These are phyloP conservation scores for Muricea muricata DNA, from an alignment of 92 coral and sea anemone species.

Conservation along the genomic window DNA sequence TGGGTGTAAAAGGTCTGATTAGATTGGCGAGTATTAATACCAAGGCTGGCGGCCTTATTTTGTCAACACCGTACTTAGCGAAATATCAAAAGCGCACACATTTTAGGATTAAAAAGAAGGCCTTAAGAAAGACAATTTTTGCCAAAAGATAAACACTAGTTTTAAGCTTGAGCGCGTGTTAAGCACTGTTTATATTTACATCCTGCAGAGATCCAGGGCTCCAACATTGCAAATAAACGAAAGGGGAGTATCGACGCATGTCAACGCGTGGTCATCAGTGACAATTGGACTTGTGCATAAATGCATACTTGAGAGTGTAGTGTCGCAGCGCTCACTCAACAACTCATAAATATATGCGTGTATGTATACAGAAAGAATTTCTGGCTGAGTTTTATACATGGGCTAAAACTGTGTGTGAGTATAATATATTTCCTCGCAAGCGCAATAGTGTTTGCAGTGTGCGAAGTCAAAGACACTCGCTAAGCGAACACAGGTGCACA, in stretches of 20 bases:
- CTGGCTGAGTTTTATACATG: not conserved
- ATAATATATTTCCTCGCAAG: too few species aligned
- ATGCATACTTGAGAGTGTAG: not conserved
- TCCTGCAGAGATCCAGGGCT: constrained; percentile 18
- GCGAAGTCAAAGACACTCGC: not conserved
- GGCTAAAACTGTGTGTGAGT: too few species aligned
- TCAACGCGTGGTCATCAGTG: not conserved
- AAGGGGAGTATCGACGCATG: not conserved
- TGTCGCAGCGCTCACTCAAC: constrained; percentile 9
- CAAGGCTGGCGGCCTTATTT: not conserved
- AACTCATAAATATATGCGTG: not conserved
- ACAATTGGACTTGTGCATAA: not conserved
- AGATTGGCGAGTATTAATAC: not conserved
- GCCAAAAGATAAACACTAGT: not conserved
- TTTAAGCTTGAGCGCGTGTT: not conserved
- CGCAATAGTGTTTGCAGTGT: not conserved
- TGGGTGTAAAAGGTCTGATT: not conserved
- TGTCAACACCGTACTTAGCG: constrained; percentile 1
- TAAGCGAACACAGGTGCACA: constrained; percentile 15
- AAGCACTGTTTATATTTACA: not conserved
- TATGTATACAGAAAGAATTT: not conserved
- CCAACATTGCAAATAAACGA: constrained; percentile 4
- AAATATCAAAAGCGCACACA: not conserved
- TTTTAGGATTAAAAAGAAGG: not conserved
- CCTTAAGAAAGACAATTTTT: not conserved